Conservation (phyloP, 2,113 vertebrate species). For the Caranx ignobilis region DNA sequence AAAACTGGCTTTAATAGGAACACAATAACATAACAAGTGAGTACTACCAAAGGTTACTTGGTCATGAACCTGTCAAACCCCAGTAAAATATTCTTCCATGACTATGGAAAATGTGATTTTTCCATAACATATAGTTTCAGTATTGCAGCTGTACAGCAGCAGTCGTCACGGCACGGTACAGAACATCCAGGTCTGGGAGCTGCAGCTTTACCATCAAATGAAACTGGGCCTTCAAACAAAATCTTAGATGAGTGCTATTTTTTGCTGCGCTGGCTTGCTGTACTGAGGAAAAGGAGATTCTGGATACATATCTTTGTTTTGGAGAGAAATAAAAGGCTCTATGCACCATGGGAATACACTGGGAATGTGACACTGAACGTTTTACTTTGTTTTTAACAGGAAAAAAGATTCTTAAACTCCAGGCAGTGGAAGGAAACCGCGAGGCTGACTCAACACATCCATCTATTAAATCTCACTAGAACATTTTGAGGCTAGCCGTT, state of each 20-base stretch:
- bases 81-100: not conserved
- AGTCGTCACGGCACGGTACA: conserved; percentile 7
- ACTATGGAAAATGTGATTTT: conserved; percentile 1
- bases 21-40: not conserved
- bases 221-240: conserved; percentile 25
- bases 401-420: conserved; percentile 12
- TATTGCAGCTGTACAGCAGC: conserved; percentile 11
- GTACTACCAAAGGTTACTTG: not conserved
- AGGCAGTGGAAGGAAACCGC: not conserved
- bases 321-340: not conserved
- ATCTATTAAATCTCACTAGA: not conserved
- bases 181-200: conserved; percentile 29
- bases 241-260: conserved; percentile 38
- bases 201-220: conserved; percentile 37
- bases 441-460: not conserved
- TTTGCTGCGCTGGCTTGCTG: conserved; percentile 22
- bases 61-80: conserved; percentile 6
- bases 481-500: not conserved
- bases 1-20: not conserved
- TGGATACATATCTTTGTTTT: not conserved
- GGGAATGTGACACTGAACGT: conserved; percentile 8
- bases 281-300: conserved; percentile 13
- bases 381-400: not conserved
- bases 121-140: not conserved
- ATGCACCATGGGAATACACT: not conserved